Evolutionary conservation across 2,888 invertebrate genomes (phyloP).

Genomic region (Vannuccia rotundouncinata): DNA sequence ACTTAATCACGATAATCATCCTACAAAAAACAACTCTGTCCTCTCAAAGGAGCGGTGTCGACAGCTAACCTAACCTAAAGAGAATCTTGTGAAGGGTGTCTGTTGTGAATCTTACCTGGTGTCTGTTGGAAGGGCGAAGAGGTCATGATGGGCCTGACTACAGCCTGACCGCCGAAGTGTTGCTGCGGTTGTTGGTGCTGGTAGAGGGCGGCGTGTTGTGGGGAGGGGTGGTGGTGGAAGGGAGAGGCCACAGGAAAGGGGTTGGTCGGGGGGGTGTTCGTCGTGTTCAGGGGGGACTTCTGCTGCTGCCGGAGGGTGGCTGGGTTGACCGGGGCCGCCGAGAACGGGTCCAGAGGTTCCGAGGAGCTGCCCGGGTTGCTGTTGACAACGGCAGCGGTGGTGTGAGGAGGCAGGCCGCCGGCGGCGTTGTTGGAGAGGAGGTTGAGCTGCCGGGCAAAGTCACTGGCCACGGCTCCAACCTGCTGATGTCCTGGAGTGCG

Average conservation of each 20-base stretch:
- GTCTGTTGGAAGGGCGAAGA: background rate
- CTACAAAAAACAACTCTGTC: too few relatives aligned
- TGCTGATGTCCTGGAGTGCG: background rate
- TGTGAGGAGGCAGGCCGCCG: background rate
- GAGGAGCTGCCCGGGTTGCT: too few relatives aligned
- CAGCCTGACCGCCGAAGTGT: background rate
- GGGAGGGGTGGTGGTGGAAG: background rate
- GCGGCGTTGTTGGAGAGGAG: constrained; percentile 2
- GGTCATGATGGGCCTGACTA: background rate
- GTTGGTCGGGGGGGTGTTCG: background rate
- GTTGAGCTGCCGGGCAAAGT: constrained; percentile 3
- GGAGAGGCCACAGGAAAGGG: background rate
- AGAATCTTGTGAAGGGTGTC: too few relatives aligned
- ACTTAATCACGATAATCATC: too few relatives aligned
- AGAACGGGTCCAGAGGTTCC: constrained; percentile 1
- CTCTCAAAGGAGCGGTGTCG: too few relatives aligned
- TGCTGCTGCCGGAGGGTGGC: background rate
- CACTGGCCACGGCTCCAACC: background rate
- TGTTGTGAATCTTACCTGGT: background rate
- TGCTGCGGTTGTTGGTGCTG: background rate
- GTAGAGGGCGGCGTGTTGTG: background rate
- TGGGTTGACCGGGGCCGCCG: background rate
- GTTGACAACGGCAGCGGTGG: background rate
- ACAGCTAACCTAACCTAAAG: too few relatives aligned
- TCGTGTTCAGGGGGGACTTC: background rate